Evolutionary conservation across 2,797 vertebrate species (phyloP).

Genomic region (Oreochromis mossambicus): DNA sequence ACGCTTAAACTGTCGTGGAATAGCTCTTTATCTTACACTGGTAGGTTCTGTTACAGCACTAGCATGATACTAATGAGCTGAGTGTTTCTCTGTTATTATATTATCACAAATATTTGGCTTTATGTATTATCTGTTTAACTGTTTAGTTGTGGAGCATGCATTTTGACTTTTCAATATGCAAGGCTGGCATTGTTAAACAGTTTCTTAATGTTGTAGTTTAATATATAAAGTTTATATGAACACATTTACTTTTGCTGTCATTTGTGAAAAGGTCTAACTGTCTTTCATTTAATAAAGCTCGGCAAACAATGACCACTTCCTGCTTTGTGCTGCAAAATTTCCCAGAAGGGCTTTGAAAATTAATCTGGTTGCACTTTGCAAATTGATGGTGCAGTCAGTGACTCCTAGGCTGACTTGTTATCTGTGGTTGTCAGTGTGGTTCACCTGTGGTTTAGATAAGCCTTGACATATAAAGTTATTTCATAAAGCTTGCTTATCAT

Average conservation of each 20-base stretch:
- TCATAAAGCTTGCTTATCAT: background rate
- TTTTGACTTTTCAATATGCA: background rate
- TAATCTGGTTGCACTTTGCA: background rate
- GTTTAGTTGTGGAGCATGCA: background rate
- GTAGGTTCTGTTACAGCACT: background rate
- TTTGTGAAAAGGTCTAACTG: background rate
- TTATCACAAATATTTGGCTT: background rate
- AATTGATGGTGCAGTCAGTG: background rate
- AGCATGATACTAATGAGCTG: background rate
- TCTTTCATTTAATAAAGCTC: background rate
- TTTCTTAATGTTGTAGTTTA: background rate
- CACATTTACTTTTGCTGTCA: background rate
- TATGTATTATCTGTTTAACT: background rate
- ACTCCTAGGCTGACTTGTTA: background rate
- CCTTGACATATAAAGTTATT: background rate
- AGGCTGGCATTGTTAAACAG: background rate
- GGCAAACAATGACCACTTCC: conserved; percentile 1
- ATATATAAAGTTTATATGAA: background rate
- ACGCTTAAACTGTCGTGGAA: background rate
- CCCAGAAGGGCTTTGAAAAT: background rate
- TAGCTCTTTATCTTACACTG: background rate
- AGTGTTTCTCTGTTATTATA: background rate
- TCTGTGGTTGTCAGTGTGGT: background rate
- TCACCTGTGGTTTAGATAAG: background rate
- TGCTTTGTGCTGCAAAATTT: background rate